Percentiles rank a stretch among this genome's conserved stretches.
phyloP scores from a whole-genome alignment of 2,888 invertebrate species.

The Laothoe populi region DNA sequence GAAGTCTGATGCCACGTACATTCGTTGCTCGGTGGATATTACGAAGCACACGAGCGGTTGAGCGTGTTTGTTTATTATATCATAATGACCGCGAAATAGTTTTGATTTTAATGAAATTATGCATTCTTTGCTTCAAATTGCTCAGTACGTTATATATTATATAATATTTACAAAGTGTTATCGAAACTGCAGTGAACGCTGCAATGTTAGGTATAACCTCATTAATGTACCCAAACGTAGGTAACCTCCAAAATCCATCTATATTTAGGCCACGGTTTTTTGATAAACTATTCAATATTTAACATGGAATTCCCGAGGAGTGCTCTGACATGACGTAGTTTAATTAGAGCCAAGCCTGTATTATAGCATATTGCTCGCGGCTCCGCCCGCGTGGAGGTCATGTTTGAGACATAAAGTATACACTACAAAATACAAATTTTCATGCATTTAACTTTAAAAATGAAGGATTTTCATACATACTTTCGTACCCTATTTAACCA shows the following conservation, averaged over 20 bases:
- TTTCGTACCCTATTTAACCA: too few species aligned
- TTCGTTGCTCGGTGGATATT: background rate
- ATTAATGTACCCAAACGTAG: too few species aligned
- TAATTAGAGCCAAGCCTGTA: constrained; percentile 67
- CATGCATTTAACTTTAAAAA: too few species aligned
- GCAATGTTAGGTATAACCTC: too few species aligned
- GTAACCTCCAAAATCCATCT: too few species aligned
- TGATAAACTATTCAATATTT: constrained; percentile 40
- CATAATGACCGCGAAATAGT: constrained; percentile 11
- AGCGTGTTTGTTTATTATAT: constrained; percentile 6
- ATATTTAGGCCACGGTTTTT: constrained; percentile 37
- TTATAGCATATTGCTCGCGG: too few species aligned
- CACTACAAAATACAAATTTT: too few species aligned
- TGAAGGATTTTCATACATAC: too few species aligned
- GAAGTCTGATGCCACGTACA: constrained; percentile 22
- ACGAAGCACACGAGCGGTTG: background rate
- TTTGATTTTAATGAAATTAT: constrained; percentile 18
- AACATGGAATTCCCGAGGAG: constrained; percentile 41
- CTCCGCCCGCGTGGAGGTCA: too few species aligned
- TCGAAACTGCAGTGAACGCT: background rate
- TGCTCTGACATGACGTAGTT: constrained; percentile 47
- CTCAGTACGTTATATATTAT: background rate
- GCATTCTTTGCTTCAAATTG: background rate
- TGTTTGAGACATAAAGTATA: too few species aligned
- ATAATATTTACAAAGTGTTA: background rate